These are phyloP conservation scores for Phymatocera aterrima DNA, from an alignment of 2,888 invertebrate genomes.

Conservation along the genomic window DNA sequence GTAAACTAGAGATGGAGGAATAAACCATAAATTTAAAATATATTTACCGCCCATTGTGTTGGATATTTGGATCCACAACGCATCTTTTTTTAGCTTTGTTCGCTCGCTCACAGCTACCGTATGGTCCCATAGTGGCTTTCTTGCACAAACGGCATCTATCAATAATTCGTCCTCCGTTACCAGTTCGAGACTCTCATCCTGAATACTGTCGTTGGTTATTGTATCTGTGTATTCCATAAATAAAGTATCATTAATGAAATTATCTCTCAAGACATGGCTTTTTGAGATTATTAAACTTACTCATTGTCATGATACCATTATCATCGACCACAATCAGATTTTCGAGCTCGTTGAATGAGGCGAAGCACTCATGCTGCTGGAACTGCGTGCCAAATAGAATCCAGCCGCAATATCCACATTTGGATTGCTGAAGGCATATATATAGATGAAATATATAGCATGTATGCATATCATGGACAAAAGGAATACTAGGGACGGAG, in stretches of 20 bases:
- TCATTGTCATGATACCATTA: too few relatives aligned
- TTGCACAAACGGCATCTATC: background rate
- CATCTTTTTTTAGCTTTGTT: background rate
- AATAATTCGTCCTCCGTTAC: background rate
- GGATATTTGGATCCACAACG: background rate
- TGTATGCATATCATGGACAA: background rate
- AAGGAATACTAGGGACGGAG: too few relatives aligned
- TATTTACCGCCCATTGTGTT: background rate
- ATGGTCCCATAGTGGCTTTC: background rate
- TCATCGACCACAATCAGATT: too few relatives aligned
- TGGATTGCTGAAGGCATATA: background rate
- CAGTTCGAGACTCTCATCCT: background rate
- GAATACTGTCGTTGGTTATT: background rate
- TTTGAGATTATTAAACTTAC: constrained; percentile 12
- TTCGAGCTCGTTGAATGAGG: background rate
- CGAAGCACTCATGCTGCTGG: background rate
- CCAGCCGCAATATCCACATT: background rate
- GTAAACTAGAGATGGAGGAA: background rate
- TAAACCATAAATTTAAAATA: background rate
- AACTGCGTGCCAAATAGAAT: background rate
- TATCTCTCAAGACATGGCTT: background rate
- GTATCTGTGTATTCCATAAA: background rate
- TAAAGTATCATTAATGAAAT: background rate
- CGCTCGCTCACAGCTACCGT: background rate
- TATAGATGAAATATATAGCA: background rate